A percentile compares a stretch with the other conserved stretches of the same genome.
These are phyloP conservation scores for Rotaria macrura DNA, from an alignment of 2,888 invertebrate genomes.

Conservation along the genomic window DNA sequence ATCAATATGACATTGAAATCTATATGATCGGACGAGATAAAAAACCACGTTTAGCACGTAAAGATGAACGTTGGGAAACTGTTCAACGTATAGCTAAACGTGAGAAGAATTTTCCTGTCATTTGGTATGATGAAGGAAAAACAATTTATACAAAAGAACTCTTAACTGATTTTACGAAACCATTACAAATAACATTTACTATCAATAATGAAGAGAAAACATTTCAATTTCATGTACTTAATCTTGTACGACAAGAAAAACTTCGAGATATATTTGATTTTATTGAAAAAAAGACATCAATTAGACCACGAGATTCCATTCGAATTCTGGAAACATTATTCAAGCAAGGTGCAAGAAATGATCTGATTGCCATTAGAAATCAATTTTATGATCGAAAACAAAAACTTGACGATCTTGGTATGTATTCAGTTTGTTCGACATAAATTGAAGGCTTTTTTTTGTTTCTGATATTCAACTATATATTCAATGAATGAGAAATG, in stretches of 20 bases:
- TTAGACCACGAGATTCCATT: neutral
- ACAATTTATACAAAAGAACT: neutral
- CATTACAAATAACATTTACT: constrained; percentile 1
- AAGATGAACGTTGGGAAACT: constrained; percentile 20
- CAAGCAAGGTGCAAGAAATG: constrained; percentile 14
- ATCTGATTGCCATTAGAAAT: neutral
- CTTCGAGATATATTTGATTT: constrained; percentile 7
- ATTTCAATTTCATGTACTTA: neutral
- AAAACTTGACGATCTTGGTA: neutral
- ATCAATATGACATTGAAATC: constrained; percentile 13
- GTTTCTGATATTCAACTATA: no score
- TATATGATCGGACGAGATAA: neutral
- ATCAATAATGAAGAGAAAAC: neutral
- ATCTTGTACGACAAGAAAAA: constrained; percentile 16
- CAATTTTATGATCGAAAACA: constrained; percentile 9
- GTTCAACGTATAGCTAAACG: constrained; percentile 11
- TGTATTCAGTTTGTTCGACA: neutral
- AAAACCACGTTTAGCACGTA: neutral
- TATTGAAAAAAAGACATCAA: neutral
- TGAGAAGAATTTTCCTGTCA: neutral
- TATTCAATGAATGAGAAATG: no score
- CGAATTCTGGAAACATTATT: neutral
- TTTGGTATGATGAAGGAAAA: constrained; percentile 20
- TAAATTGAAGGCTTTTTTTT: neutral
- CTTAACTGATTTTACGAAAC: neutral